Base-by-base conservation (phyloP, 2,888 invertebrate species). In the Drosophila pseudotalamancana region DNA sequence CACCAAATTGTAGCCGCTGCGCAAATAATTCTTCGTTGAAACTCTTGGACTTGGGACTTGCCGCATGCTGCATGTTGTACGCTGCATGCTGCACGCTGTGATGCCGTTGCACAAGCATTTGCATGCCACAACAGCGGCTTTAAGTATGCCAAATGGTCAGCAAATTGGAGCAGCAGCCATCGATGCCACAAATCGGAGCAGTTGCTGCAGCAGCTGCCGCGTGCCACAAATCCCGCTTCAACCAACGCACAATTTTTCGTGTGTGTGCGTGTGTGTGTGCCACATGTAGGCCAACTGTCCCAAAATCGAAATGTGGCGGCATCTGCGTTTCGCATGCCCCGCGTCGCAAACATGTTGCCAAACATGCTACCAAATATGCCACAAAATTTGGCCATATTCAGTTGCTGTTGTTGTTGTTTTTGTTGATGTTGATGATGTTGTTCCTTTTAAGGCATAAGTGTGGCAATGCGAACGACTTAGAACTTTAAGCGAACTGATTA, bases 101-200 rank as follows among this genome's bases (percentile, higher is more conserved):
- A 29, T 71, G 67, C 72, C 57, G 77, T 71, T 73, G 80, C 73
- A 79, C 74, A 79, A 66, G 62, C 60, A 81, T 81, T 84, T 84
- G 85, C 78, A 80, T 80, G 80, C 81, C 67, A 46, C 78, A 66
- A 48, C 62, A 55, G 50, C 60, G 18, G 51, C 56, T 51, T 16
- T 50, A 84, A 79, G 67, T 81, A 81, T 77, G 85, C 79, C 81
- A 81, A 82, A 81, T 81, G 85, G 81, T 81, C 85, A 81, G 82
- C 55, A 81, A 80, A 84, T 84, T 77, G 66, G 80, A 75, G 69
- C 79, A 79, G 50, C 59, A 11, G 37, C 34, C 34, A 29, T 37
- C 35, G 61, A 43, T 49, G 61, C 64, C 54, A 32, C n/a, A 50
- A 57, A 32, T 32, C 25, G 39, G 39, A 57, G 45, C 66, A 60